phyloP scores from a whole-genome alignment of 2,113 vertebrate genomes.

The Percopsis transmontana region DNA sequence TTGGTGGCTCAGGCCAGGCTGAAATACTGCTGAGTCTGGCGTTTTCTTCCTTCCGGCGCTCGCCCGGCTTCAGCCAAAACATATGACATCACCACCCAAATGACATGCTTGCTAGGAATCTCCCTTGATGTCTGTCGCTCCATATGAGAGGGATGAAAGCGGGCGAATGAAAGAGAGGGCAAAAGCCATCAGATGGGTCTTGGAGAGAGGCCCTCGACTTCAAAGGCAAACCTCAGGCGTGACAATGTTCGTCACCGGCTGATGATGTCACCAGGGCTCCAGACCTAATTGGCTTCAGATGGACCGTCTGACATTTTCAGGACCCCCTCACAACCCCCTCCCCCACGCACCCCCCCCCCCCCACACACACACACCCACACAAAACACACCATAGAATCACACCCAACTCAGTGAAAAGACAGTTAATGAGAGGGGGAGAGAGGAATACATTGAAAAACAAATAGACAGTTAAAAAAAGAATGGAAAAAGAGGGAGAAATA shows the following conservation, averaged over 20 bases:
- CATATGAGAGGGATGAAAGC: conserved; percentile 62
- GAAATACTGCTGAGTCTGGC: conserved; percentile 52
- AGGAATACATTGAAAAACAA: neutral
- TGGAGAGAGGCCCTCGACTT: conserved; percentile 57
- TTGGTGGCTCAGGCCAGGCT: conserved; percentile 48
- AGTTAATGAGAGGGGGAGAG: conserved; percentile 37
- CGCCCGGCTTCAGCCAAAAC: conserved; percentile 69
- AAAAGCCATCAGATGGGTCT: conserved; percentile 67
- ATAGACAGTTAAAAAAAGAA: conserved; percentile 1
- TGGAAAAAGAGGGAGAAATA: conserved; percentile 24
- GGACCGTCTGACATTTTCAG: conserved; percentile 30
- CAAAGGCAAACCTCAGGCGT: conserved; percentile 67
- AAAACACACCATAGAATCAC: neutral
- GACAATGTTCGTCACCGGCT: conserved; percentile 42
- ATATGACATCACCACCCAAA: conserved; percentile 74
- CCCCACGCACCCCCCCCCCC: conserved; percentile 4
- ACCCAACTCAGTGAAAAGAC: conserved; percentile 3
- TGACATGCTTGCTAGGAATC: conserved; percentile 75
- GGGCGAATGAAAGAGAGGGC: conserved; percentile 61
- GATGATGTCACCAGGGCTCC: conserved; percentile 56
- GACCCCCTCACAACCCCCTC: neutral
- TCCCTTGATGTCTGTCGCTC: conserved; percentile 69
- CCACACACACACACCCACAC: neutral
- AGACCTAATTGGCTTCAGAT: conserved; percentile 39
- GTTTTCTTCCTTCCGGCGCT: conserved; percentile 54